These are phyloP conservation scores for Hydrotaea cyrtoneurina DNA, from an alignment of 2,888 invertebrate species.

Conservation along the genomic window DNA sequence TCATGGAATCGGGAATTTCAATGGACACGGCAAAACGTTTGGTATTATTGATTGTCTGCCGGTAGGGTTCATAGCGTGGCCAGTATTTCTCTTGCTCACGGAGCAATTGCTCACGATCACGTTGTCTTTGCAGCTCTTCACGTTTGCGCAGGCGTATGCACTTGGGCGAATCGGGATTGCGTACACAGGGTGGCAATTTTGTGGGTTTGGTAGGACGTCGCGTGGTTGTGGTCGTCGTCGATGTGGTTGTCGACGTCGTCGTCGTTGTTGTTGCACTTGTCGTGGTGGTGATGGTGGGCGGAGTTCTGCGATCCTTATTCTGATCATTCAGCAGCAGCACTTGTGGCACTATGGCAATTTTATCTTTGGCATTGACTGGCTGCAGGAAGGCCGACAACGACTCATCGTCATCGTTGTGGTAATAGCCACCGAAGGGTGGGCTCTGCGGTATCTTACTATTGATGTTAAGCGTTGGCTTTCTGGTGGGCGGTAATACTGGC, in stretches of 20 bases:
- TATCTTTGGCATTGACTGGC: slow-evolving; percentile 71
- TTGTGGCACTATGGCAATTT: slow-evolving; percentile 78
- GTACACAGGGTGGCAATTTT: slow-evolving; percentile 76
- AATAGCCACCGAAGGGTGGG: slow-evolving; percentile 74
- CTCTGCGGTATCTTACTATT: slow-evolving; percentile 70
- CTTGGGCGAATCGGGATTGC: slow-evolving; percentile 78
- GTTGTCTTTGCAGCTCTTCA: slow-evolving; percentile 77
- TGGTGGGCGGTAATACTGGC: slow-evolving; percentile 76
- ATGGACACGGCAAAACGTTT: slow-evolving; percentile 78
- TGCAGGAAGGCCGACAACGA: slow-evolving; percentile 71
- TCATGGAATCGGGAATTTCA: slow-evolving; percentile 78
- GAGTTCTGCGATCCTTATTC: slow-evolving; percentile 67
- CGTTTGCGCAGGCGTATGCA: slow-evolving; percentile 78
- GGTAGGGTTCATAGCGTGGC: slow-evolving; percentile 76
- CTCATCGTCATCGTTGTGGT: slow-evolving; percentile 74
- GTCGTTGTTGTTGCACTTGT: slow-evolving; percentile 64
- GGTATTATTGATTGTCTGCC: slow-evolving; percentile 78
- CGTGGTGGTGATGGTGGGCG: slow-evolving; percentile 61
- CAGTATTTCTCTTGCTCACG: slow-evolving; percentile 76
- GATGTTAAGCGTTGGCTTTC: slow-evolving; percentile 70
- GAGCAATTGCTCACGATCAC: slow-evolving; percentile 77
- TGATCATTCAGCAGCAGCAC: slow-evolving; percentile 79
- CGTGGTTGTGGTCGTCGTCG: slow-evolving; percentile 67
- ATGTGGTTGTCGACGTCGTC: slow-evolving; percentile 66
- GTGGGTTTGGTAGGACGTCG: slow-evolving; percentile 74